phyloP scores from a whole-genome alignment of 2,888 invertebrate species.

The Odontocolon sp. region DNA sequence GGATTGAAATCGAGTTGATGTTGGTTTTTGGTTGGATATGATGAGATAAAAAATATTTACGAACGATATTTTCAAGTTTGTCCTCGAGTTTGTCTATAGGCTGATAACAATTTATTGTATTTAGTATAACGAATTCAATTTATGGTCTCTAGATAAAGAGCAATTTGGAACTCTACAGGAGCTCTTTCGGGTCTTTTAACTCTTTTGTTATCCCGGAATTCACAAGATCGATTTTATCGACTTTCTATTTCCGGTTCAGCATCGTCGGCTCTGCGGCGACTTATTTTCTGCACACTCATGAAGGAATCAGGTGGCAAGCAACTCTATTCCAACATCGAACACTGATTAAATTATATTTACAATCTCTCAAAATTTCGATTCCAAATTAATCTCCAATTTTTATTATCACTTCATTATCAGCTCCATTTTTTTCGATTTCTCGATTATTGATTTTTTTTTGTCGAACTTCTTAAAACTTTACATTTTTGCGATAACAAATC shows the following conservation, averaged over 20 bases:
- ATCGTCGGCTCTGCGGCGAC: conserved; percentile 5
- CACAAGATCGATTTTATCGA: conserved; percentile 52
- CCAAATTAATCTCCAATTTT: conserved; percentile 22
- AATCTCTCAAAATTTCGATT: conserved; percentile 21
- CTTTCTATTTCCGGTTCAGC: conserved; percentile 51
- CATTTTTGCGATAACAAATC: neutral
- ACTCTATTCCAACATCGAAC: conserved; percentile 30
- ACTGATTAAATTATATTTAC: conserved; percentile 39
- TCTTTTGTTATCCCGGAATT: conserved; percentile 2
- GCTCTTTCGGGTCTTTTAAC: neutral
- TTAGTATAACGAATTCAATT: conserved; percentile 3
- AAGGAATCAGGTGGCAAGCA: conserved; percentile 2
- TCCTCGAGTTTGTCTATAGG: no score
- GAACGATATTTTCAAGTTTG: no score
- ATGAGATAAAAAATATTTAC: no score
- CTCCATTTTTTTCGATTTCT: neutral
- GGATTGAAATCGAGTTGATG: neutral
- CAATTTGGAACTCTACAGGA: neutral
- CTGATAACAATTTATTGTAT: no score
- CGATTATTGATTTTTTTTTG: neutral
- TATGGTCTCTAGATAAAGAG: neutral
- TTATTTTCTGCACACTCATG: conserved; percentile 23
- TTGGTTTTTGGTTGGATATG: no score
- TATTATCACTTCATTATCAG: neutral
- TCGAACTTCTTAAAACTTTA: neutral